A percentile compares a stretch with the other conserved stretches of the same genome.
Evolutionary conservation across 2,888 invertebrate genomes (phyloP).

Genomic region (Heliconius charithonia): DNA sequence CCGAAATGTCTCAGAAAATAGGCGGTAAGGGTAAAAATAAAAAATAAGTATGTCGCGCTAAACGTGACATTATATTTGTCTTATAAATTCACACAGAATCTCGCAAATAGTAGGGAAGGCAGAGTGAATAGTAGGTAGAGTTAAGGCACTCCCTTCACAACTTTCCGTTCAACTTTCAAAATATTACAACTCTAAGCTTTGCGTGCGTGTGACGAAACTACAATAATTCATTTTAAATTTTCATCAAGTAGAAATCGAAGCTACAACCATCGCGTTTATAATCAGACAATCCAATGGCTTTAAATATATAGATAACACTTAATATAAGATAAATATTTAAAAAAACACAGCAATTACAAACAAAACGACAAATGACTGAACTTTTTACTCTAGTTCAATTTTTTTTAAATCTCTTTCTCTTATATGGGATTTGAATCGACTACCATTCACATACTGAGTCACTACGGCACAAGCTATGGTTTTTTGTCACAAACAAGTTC

Average conservation of each 20-base stretch:
- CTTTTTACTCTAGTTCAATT: background rate
- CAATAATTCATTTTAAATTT: too few relatives aligned
- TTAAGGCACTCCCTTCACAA: background rate
- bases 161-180: background rate
- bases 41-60: too few relatives aligned
- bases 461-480: background rate
- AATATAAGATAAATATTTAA: background rate
- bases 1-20: too few relatives aligned
- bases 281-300: too few relatives aligned
- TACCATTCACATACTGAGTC: background rate
- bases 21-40: too few relatives aligned
- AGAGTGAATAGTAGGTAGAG: background rate
- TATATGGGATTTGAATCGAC: background rate
- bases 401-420: background rate
- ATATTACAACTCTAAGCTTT: background rate
- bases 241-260: too few relatives aligned
- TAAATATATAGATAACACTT: background rate
- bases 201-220: too few relatives aligned
- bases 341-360: background rate
- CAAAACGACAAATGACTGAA: background rate
- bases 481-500: constrained; percentile 23
- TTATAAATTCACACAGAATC: too few relatives aligned
- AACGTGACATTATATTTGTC: too few relatives aligned
- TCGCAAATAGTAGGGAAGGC: background rate
- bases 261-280: too few relatives aligned